Conservation (phyloP, 1,140 invertebrate species). For the Dermatophagoides farinae region DNA sequence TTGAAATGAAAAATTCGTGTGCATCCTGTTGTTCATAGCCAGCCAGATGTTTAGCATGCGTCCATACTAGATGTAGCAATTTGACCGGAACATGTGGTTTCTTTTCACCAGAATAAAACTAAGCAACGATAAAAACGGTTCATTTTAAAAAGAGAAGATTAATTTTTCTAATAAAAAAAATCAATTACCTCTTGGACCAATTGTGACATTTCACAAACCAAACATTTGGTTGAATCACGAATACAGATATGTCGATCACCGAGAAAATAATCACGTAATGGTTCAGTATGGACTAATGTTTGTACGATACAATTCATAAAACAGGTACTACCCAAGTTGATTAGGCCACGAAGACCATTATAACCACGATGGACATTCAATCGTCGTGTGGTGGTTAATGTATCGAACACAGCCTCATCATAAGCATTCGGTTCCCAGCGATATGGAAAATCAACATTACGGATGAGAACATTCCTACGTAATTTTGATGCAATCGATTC, state of each 20-base stretch:
- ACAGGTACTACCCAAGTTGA: slow-evolving; percentile 94
- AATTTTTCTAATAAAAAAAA: slow-evolving; percentile 4
- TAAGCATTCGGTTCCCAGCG: not conserved
- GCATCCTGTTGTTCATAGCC: slow-evolving; percentile 96
- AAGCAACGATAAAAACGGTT: too few species aligned
- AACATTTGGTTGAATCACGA: slow-evolving; percentile 38
- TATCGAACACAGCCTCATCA: not conserved
- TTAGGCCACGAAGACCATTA: slow-evolving; percentile 56
- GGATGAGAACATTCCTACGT: not conserved
- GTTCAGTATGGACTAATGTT: slow-evolving; percentile 76
- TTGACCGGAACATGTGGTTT: slow-evolving; percentile 67
- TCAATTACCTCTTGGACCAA: slow-evolving; percentile 29
- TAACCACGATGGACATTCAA: not conserved
- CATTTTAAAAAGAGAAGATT: slow-evolving; percentile 10
- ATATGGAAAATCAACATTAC: not conserved
- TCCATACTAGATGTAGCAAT: slow-evolving; percentile 84
- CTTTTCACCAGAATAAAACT: slow-evolving; percentile 79
- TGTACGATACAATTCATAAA: slow-evolving; percentile 98
- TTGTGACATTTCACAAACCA: slow-evolving; percentile 77
- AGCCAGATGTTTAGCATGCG: slow-evolving; percentile 76
- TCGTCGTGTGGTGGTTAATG: not conserved
- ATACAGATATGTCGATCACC: slow-evolving; percentile 69
- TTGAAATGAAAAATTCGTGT: slow-evolving; percentile 94
- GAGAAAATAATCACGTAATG: slow-evolving; percentile 84
- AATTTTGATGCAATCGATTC: slow-evolving; percentile 48